phyloP scores from a whole-genome alignment of 2,797 vertebrate species.

The Iguana delicatissima region DNA sequence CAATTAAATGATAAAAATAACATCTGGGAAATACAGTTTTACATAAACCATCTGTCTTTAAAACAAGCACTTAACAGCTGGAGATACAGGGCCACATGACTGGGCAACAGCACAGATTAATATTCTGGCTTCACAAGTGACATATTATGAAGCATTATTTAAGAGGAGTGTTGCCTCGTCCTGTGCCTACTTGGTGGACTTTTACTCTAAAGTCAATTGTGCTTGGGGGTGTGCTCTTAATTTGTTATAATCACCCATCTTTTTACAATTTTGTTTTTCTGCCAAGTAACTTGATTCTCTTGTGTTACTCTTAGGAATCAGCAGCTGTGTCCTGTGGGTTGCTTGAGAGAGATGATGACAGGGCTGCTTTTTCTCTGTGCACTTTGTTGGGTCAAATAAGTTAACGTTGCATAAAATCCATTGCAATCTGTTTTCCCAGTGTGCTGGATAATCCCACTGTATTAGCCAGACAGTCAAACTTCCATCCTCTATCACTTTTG shows the following conservation, averaged over 20 bases:
- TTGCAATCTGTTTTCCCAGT: conserved; percentile 34
- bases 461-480: not conserved
- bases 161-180: not conserved
- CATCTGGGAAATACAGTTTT: not conserved
- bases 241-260: not conserved
- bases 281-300: conserved; percentile 55
- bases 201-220: not conserved
- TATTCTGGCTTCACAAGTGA: not conserved
- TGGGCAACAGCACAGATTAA: not conserved
- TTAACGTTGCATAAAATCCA: conserved; percentile 27
- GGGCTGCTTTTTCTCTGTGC: conserved; percentile 35
- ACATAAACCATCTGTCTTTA: conserved; percentile 2
- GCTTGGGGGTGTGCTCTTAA: not conserved
- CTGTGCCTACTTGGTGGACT: not conserved
- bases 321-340: conserved; percentile 37
- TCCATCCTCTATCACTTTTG: not conserved
- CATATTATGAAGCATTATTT: not conserved
- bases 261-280: conserved; percentile 31
- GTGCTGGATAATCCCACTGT: not conserved
- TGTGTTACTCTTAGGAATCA: conserved; percentile 9
- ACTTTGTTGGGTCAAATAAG: conserved; percentile 23
- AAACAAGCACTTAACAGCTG: conserved; percentile 12
- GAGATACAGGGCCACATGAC: rapidly evolving
- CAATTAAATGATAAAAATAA: conserved; percentile 10
- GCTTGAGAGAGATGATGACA: not conserved